Evolutionary conservation across 1,140 invertebrate genomes (phyloP).

Genomic region (Diachasmimorpha longicaudata): DNA sequence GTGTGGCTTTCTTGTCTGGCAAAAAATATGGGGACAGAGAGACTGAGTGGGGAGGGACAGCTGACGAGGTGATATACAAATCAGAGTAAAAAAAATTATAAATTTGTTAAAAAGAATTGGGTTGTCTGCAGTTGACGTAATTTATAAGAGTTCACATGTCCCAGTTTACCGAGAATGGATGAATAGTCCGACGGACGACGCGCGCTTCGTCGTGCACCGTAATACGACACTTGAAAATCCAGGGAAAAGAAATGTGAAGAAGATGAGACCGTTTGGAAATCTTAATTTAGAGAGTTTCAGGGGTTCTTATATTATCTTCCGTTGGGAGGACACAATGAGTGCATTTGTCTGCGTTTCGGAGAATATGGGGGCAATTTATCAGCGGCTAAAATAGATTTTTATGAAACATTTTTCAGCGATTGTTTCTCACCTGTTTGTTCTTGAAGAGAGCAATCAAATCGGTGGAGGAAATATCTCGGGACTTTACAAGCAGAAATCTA

Average conservation of each 20-base stretch:
- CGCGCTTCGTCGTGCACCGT: background rate
- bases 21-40: background rate
- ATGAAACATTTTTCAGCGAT: background rate
- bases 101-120: background rate
- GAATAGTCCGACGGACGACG: background rate
- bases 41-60: too few species aligned
- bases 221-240: background rate
- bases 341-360: background rate
- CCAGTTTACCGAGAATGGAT: background rate
- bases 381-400: background rate
- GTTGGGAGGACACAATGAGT: background rate
- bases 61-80: background rate
- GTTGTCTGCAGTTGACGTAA: background rate
- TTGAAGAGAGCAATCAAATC: too few species aligned
- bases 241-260: background rate
- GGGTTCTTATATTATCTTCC: background rate
- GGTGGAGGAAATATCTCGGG: too few species aligned
- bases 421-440: too few species aligned
- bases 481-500: too few species aligned
- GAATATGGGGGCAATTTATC: background rate
- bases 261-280: background rate
- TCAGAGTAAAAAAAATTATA: background rate
- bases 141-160: conserved; percentile 1
- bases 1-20: background rate
- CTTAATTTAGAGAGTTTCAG: conserved; percentile 15